A percentile compares a stretch with the other conserved stretches of the same genome.
These are phyloP conservation scores for Medauroidea extradentata DNA, from an alignment of 1,140 invertebrate genomes.

Conservation along the genomic window DNA sequence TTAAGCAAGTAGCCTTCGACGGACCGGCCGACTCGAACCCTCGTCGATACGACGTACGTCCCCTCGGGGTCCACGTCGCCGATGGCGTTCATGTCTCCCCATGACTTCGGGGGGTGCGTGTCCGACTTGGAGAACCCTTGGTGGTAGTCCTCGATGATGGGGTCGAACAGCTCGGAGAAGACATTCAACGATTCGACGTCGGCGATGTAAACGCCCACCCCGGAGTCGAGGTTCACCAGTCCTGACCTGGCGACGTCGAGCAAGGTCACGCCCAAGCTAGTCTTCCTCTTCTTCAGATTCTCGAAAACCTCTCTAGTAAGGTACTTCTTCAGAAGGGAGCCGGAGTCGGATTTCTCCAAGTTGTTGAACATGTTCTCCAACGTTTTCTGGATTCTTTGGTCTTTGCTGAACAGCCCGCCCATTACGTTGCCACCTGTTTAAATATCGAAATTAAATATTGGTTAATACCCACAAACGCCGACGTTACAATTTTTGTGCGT, in stretches of 20 bases:
- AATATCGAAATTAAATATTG: too few species aligned
- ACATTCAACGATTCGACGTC: constrained; percentile 66
- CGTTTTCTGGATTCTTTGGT: not conserved
- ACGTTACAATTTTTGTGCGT: too few species aligned
- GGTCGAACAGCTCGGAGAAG: constrained; percentile 66
- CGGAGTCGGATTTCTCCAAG: constrained; percentile 53
- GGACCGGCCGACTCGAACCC: constrained; percentile 67
- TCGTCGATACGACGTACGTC: constrained; percentile 68
- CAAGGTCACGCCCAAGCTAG: constrained; percentile 52
- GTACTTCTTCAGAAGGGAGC: constrained; percentile 70
- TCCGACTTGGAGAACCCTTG: constrained; percentile 54
- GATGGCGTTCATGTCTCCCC: constrained; percentile 61
- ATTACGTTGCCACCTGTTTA: too few species aligned
- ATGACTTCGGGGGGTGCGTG: constrained; percentile 61
- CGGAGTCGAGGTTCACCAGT: constrained; percentile 56
- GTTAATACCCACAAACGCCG: too few species aligned
- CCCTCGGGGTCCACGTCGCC: constrained; percentile 66
- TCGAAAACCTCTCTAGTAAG: constrained; percentile 60
- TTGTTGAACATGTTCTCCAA: constrained; percentile 56
- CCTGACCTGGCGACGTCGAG: constrained; percentile 66
- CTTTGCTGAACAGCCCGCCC: too few species aligned
- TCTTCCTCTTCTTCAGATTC: constrained; percentile 56
- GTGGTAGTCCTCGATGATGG: constrained; percentile 75
- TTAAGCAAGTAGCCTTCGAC: constrained; percentile 71
- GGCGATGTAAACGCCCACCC: constrained; percentile 66